phyloP scores from a whole-genome alignment of 1,140 invertebrate species.

The Euglossa dilemma region DNA sequence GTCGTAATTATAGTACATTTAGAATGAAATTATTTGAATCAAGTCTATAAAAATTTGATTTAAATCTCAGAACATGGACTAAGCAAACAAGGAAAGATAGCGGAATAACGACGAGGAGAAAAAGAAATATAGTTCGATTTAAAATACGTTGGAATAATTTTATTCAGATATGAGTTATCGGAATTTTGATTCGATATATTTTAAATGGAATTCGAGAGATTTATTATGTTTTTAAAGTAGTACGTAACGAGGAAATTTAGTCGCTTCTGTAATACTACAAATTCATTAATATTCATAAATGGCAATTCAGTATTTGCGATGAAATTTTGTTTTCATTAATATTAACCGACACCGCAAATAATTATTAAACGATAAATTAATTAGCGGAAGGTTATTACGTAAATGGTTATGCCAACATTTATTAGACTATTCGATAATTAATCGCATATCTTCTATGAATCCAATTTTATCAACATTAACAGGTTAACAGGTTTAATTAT shows the following conservation, averaged over 20 bases:
- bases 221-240: neutral
- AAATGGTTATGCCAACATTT: neutral
- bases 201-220: neutral
- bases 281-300: constrained; percentile 24
- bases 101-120: too few species aligned
- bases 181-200: neutral
- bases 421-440: constrained; percentile 10
- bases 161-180: neutral
- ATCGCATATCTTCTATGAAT: neutral
- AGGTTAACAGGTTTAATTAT: neutral
- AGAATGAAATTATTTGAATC: too few species aligned
- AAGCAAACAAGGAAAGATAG: too few species aligned
- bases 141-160: neutral
- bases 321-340: constrained; percentile 33
- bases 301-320: neutral
- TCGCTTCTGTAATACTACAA: neutral
- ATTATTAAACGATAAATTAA: constrained; percentile 12
- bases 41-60: too few species aligned
- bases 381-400: neutral
- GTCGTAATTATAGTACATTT: too few species aligned
- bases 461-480: neutral
- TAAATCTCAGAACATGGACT: too few species aligned
- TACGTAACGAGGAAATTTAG: neutral
- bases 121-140: neutral
- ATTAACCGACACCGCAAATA: neutral